phyloP scores from a whole-genome alignment of 2,797 vertebrate species.

The Mus caroli region DNA sequence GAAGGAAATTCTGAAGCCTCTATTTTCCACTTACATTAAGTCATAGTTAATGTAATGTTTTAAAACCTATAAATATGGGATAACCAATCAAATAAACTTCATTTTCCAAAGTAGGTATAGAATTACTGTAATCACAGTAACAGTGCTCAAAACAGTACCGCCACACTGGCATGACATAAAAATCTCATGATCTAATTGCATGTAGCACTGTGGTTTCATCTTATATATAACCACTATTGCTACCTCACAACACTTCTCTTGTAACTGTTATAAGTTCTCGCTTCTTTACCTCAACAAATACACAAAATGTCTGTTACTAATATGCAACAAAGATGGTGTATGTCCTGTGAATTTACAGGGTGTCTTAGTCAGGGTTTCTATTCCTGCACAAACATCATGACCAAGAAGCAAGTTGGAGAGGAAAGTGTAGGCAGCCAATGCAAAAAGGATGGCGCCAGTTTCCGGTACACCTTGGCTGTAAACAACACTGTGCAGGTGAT shows the following conservation, averaged over 20 bases:
- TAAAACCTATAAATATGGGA: slow-evolving; percentile 42
- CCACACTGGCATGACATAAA: background rate
- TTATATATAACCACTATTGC: background rate
- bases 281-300: slow-evolving; percentile 59
- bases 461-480: no score
- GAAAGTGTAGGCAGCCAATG: no score
- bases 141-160: slow-evolving; percentile 18
- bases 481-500: no score
- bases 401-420: no score
- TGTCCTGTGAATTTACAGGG: slow-evolving; percentile 7
- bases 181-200: background rate
- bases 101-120: slow-evolving; percentile 6
- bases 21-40: slow-evolving; percentile 49
- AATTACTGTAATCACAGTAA: slow-evolving; percentile 35
- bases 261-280: slow-evolving; percentile 21
- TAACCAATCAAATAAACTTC: slow-evolving; percentile 5
- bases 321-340: background rate
- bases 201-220: slow-evolving; percentile 15
- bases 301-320: slow-evolving; percentile 21
- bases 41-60: background rate
- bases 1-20: slow-evolving; percentile 11
- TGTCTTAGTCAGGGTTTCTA: no score
- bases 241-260: slow-evolving; percentile 8
- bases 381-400: no score
- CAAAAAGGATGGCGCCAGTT: no score